Conservation (phyloP, 1,140 invertebrate species). For the Apis dorsata region DNA sequence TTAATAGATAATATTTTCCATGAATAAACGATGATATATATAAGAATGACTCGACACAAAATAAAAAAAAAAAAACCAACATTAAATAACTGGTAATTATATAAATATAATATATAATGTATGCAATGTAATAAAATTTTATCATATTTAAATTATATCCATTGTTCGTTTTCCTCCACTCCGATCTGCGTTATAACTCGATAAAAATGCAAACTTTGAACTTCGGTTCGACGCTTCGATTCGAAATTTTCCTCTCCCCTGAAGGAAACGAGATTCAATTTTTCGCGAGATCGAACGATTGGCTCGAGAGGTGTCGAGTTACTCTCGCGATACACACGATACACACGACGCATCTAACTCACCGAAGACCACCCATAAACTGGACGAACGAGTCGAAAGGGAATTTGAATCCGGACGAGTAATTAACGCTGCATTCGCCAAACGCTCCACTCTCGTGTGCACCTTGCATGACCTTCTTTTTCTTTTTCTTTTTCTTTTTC, state of each 20-base stretch:
- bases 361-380: slow-evolving; percentile 44
- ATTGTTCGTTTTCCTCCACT: background rate
- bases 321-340: slow-evolving; percentile 16
- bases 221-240: background rate
- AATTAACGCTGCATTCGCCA: slow-evolving; percentile 27
- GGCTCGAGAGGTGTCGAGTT: slow-evolving; percentile 10
- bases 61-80: too few relatives aligned
- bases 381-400: slow-evolving; percentile 50
- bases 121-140: background rate
- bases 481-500: background rate
- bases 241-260: background rate
- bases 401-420: slow-evolving; percentile 33
- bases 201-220: background rate
- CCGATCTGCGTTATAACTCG: background rate
- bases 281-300: slow-evolving; percentile 11
- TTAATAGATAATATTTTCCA: too few relatives aligned
- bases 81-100: too few relatives aligned
- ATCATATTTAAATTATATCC: background rate
- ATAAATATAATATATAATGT: too few relatives aligned
- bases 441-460: background rate
- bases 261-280: background rate
- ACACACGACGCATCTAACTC: slow-evolving; percentile 3
- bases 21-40: background rate
- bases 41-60: too few relatives aligned
- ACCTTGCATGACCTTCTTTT: background rate